Evolutionary conservation across 2,888 invertebrate genomes (phyloP).

Genomic region (Eristalis intricaria): DNA sequence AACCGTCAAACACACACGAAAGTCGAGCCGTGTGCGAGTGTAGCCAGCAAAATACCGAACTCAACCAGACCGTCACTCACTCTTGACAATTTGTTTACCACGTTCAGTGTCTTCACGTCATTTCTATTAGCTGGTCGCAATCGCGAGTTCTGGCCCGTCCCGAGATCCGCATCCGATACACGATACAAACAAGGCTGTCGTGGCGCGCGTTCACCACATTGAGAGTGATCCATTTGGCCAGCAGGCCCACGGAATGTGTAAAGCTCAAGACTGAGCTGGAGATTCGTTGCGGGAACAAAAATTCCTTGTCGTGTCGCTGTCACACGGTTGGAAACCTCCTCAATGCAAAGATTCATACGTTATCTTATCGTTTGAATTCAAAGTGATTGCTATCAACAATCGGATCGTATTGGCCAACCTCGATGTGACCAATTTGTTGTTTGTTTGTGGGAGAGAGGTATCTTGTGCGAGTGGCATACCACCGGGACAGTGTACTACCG

Average conservation of each 20-base stretch:
- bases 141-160: conserved; percentile 13
- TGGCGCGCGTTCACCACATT: neutral
- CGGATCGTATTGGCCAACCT: conserved; percentile 42
- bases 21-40: neutral
- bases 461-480: conserved; percentile 36
- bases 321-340: conserved; percentile 10
- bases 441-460: conserved; percentile 39
- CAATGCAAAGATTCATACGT: conserved; percentile 42
- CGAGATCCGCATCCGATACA: conserved; percentile 10
- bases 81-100: conserved; percentile 32
- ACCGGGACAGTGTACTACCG: conserved; percentile 28
- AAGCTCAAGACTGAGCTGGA: neutral
- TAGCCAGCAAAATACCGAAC: neutral
- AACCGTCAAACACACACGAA: neutral
- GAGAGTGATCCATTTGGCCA: neutral
- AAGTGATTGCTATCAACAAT: conserved; percentile 42
- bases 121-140: conserved; percentile 22
- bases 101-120: conserved; percentile 41
- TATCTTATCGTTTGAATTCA: conserved; percentile 52
- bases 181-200: neutral
- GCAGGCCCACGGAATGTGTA: neutral
- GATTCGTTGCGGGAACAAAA: neutral
- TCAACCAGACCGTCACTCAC: conserved; percentile 8
- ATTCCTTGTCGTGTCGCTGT: conserved; percentile 1
- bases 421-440: conserved; percentile 21